Evolutionary conservation across 1,140 invertebrate genomes (phyloP).

Genomic region (Magallana angulata): DNA sequence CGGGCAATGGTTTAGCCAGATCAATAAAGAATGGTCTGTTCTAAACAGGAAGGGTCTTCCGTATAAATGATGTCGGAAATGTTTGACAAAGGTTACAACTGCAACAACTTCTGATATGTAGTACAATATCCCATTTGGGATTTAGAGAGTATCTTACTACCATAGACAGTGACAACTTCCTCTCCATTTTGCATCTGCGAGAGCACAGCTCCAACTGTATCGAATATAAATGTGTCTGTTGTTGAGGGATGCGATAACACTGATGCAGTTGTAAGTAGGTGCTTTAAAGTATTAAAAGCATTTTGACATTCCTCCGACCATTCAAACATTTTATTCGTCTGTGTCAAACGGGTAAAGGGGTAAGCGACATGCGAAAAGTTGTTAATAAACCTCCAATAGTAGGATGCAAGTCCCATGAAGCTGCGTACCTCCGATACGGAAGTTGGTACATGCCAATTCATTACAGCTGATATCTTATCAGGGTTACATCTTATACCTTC

Average conservation of each 20-base stretch:
- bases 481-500: slow-evolving; percentile 60
- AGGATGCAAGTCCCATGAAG: slow-evolving; percentile 45
- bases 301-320: slow-evolving; percentile 57
- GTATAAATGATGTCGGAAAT: slow-evolving; percentile 62
- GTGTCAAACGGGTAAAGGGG: slow-evolving; percentile 52
- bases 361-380: slow-evolving; percentile 54
- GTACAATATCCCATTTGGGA: slow-evolving; percentile 79
- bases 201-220: slow-evolving; percentile 70
- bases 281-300: slow-evolving; percentile 58
- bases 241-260: slow-evolving; percentile 3
- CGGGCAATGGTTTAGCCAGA: slow-evolving; percentile 62
- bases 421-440: slow-evolving; percentile 60
- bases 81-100: slow-evolving; percentile 46
- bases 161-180: slow-evolving; percentile 60
- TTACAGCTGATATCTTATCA: slow-evolving; percentile 65
- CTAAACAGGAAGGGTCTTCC: slow-evolving; percentile 60
- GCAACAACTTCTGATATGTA: slow-evolving; percentile 62
- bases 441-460: slow-evolving; percentile 65
- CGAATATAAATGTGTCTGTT: slow-evolving; percentile 40
- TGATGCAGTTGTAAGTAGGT: neutral
- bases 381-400: slow-evolving; percentile 58
- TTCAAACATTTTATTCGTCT: slow-evolving; percentile 56
- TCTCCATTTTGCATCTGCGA: slow-evolving; percentile 63
- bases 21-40: slow-evolving; percentile 65
- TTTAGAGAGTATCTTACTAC: slow-evolving; percentile 24